A percentile compares a stretch with the other conserved stretches of the same genome.
Conservation (phyloP, 2,888 invertebrate species). For the Synergus itoensis region DNA sequence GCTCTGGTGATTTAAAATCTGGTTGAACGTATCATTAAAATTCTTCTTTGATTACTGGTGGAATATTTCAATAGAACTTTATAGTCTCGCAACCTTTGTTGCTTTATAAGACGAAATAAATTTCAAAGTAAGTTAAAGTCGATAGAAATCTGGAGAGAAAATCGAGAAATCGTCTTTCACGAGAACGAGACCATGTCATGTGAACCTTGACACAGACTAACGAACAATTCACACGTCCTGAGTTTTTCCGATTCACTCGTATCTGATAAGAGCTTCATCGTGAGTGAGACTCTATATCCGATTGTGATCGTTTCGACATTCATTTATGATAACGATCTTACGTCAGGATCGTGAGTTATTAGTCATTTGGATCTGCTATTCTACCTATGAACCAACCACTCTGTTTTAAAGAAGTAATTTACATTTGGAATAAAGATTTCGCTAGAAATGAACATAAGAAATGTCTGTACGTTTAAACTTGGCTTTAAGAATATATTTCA, state of each 20-base stretch:
- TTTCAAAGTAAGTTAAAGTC: conserved; percentile 2
- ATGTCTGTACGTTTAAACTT: too few species aligned
- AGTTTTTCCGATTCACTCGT: background rate
- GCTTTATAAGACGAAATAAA: background rate
- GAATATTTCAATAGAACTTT: background rate
- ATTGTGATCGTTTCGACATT: background rate
- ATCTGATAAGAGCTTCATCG: conserved; percentile 16
- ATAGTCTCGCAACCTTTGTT: background rate
- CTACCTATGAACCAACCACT: background rate
- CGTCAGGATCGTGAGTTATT: background rate
- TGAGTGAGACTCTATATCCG: background rate
- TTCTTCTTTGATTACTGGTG: conserved; percentile 2
- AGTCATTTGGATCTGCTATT: background rate
- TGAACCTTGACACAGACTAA: conserved; percentile 2
- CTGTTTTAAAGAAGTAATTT: too few species aligned
- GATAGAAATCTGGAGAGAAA: conserved; percentile 8
- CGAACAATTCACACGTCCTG: background rate
- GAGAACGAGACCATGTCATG: background rate
- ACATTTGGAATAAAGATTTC: too few species aligned
- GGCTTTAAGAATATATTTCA: background rate
- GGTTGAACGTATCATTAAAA: background rate
- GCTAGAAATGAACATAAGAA: too few species aligned
- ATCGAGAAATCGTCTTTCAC: background rate
- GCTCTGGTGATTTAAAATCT: background rate
- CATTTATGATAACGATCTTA: background rate